These are phyloP conservation scores for Cossypha heuglini DNA, from an alignment of 2,797 vertebrate genomes.

Conservation along the genomic window DNA sequence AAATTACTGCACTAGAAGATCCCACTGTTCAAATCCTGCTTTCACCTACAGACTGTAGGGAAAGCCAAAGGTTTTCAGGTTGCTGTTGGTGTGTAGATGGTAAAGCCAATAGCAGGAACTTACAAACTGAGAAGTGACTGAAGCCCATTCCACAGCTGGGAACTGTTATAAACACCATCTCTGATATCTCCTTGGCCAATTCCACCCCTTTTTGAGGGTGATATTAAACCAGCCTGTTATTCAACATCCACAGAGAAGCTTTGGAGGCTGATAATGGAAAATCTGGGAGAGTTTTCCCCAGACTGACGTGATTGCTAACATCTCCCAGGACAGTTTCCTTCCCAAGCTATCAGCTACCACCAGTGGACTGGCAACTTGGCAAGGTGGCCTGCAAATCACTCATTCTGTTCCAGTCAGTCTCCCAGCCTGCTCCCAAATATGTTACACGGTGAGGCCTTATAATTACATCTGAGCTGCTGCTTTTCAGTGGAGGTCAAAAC, in stretches of 20 bases:
- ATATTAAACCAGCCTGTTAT: background rate
- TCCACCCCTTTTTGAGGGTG: background rate
- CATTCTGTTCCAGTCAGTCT: background rate
- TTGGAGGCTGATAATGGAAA: background rate
- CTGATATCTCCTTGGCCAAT: background rate
- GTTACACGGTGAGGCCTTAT: fast-evolving
- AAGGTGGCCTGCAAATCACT: background rate
- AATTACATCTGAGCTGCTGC: background rate
- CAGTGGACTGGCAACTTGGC: fast-evolving
- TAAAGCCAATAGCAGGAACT: background rate
- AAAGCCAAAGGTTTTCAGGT: background rate
- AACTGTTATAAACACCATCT: background rate
- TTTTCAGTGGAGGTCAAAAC: background rate
- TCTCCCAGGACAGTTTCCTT: background rate
- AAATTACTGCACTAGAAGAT: background rate
- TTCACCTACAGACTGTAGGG: background rate
- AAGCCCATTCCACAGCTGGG: fast-evolving
- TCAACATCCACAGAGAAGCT: background rate
- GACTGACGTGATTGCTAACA: background rate
- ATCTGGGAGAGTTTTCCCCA: background rate
- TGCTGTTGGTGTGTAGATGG: fast-evolving
- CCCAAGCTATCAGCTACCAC: background rate
- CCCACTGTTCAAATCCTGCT: background rate
- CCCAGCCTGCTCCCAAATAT: background rate
- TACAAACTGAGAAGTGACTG: fast-evolving